phyloP scores from a whole-genome alignment of 2,888 invertebrate genomes.

The Drosophila borborema region DNA sequence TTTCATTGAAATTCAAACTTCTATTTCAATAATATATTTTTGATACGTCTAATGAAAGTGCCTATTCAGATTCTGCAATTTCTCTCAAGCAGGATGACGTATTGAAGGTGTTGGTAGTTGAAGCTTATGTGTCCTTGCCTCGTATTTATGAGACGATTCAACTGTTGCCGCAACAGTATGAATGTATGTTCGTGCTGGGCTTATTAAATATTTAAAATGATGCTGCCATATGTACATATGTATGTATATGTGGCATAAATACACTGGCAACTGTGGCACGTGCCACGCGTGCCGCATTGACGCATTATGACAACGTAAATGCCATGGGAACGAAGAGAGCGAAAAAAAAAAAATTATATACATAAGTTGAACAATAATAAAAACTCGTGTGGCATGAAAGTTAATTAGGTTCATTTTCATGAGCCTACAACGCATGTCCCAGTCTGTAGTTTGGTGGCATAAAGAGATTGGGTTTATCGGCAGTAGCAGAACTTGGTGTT shows the following conservation, averaged over 20 bases:
- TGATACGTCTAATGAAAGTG: constrained; percentile 13
- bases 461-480: background rate
- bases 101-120: background rate
- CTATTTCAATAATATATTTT: too few species aligned
- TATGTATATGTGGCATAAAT: constrained; percentile 1
- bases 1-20: too few species aligned
- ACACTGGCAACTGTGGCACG: constrained; percentile 27
- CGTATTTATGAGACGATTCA: constrained; percentile 21
- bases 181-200: constrained; percentile 13
- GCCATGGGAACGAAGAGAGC: constrained; percentile 25
- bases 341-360: background rate
- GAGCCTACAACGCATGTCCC: background rate
- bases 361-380: constrained; percentile 7
- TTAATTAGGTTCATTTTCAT: constrained; percentile 50
- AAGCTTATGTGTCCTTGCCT: constrained; percentile 5
- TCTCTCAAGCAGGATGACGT: background rate
- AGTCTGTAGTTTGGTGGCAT: background rate
- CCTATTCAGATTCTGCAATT: background rate
- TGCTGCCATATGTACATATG: constrained; percentile 18
- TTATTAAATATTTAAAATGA: constrained; percentile 56
- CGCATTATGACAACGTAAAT: constrained; percentile 56
- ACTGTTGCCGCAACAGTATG: constrained; percentile 21
- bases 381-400: constrained; percentile 41
- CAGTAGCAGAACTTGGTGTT: background rate
- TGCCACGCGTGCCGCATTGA: constrained; percentile 47